Evolutionary conservation across 2,113 vertebrate species (phyloP).

Genomic region (Baryphthengus martii): DNA sequence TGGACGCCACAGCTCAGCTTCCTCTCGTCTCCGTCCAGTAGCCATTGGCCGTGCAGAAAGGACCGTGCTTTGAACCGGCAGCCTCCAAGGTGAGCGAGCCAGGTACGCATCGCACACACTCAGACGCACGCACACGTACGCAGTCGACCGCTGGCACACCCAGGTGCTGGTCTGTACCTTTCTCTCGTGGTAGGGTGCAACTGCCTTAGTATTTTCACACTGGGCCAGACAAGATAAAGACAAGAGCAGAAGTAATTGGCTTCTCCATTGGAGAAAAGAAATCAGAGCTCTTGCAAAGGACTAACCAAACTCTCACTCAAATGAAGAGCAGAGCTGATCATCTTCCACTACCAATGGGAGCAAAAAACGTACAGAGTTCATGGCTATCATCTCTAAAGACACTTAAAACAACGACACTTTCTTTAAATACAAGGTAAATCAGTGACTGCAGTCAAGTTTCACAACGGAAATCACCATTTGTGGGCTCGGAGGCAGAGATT

Average conservation of each 20-base stretch:
- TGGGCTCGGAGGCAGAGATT: background rate
- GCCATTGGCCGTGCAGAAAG: background rate
- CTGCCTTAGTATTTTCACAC: background rate
- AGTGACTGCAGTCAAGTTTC: background rate
- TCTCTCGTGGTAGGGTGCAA: rapidly evolving
- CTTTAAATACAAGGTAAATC: background rate
- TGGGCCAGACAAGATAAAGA: background rate
- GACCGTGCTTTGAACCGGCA: background rate
- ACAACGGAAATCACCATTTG: background rate
- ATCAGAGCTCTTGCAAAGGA: background rate
- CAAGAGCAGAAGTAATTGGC: background rate
- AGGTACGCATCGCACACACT: rapidly evolving
- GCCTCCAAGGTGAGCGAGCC: background rate
- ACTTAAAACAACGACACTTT: background rate
- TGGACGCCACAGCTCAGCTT: background rate
- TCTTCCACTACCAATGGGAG: background rate
- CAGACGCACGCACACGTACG: no score
- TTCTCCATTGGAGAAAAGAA: slow-evolving; percentile 55
- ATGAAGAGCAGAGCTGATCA: background rate
- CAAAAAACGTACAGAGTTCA: no score
- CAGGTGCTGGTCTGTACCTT: background rate
- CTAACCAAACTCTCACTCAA: background rate
- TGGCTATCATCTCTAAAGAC: background rate
- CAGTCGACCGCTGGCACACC: background rate
- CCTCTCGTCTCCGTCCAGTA: rapidly evolving